A percentile compares a stretch with the other conserved stretches of the same genome.
phyloP scores from a whole-genome alignment of 2,113 vertebrate species.

The Cryptoleucopteryx plumbea region DNA sequence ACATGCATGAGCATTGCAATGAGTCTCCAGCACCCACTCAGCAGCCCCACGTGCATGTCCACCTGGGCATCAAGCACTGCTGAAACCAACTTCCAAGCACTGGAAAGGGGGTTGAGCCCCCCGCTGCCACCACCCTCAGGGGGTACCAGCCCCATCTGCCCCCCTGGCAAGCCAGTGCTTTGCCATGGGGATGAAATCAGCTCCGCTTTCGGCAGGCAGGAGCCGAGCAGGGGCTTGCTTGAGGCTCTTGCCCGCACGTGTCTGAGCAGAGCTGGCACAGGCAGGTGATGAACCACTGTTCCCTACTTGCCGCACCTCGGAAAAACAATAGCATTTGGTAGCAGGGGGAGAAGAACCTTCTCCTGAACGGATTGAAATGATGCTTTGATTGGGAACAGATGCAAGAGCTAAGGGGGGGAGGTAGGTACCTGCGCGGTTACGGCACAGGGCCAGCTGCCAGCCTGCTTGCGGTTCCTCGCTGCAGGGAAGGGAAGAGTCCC shows the following conservation, averaged over 20 bases:
- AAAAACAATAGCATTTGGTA: slow-evolving; percentile 54
- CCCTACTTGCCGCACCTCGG: background rate
- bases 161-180: background rate
- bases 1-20: rapidly evolving
- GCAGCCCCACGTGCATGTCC: background rate
- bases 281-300: background rate
- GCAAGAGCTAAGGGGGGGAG: background rate
- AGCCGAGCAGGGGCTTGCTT: background rate
- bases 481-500: background rate
- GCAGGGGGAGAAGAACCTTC: background rate
- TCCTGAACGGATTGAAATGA: background rate
- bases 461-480: background rate
- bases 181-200: background rate
- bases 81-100: background rate
- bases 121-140: rapidly evolving
- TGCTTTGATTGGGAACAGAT: slow-evolving; percentile 61
- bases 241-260: background rate
- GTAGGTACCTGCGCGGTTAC: background rate
- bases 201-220: background rate
- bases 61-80: rapidly evolving
- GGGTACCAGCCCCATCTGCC: rapidly evolving
- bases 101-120: background rate
- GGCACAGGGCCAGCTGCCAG: background rate
- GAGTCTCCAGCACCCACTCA: background rate
- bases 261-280: background rate